phyloP scores from a whole-genome alignment of 2,113 vertebrate species.

The Piaya cayana region DNA sequence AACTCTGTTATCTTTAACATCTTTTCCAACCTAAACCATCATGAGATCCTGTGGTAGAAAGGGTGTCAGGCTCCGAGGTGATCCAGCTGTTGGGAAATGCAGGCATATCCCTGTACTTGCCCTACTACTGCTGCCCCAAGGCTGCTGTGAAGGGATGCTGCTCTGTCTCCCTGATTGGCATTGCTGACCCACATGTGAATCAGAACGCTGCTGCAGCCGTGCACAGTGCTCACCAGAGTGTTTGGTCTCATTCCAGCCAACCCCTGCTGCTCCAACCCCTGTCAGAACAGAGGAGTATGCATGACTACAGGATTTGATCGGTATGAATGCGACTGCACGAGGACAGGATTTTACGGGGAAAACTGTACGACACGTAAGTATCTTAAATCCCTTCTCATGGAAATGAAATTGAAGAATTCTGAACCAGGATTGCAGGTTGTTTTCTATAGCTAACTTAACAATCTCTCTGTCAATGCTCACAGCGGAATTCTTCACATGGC shows the following conservation, averaged over 20 bases:
- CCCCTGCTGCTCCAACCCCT: constrained; percentile 92
- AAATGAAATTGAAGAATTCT: fast-evolving
- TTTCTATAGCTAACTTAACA: neutral
- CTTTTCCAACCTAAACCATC: no score
- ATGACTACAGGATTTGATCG: constrained; percentile 73
- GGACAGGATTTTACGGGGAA: constrained; percentile 88
- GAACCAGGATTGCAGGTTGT: neutral
- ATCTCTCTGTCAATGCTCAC: neutral
- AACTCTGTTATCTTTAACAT: no score
- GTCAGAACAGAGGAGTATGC: constrained; percentile 91
- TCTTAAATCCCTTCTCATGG: no score
- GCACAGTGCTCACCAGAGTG: fast-evolving
- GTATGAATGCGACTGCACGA: constrained; percentile 93
- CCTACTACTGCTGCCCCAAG: neutral
- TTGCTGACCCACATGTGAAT: fast-evolving
- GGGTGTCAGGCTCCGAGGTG: neutral
- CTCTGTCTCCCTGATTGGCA: neutral
- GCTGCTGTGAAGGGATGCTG: neutral
- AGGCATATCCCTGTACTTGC: neutral
- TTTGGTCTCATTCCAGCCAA: constrained; percentile 75
- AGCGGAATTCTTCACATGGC: constrained; percentile 91
- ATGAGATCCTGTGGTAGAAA: no score
- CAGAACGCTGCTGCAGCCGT: fast-evolving
- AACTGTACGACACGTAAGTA: constrained; percentile 91
- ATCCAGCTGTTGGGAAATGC: neutral